A percentile compares a stretch with the other conserved stretches of the same genome.
These are phyloP conservation scores for Brachyrhaphis roseni DNA, from an alignment of 2,797 vertebrate species.

Conservation along the genomic window DNA sequence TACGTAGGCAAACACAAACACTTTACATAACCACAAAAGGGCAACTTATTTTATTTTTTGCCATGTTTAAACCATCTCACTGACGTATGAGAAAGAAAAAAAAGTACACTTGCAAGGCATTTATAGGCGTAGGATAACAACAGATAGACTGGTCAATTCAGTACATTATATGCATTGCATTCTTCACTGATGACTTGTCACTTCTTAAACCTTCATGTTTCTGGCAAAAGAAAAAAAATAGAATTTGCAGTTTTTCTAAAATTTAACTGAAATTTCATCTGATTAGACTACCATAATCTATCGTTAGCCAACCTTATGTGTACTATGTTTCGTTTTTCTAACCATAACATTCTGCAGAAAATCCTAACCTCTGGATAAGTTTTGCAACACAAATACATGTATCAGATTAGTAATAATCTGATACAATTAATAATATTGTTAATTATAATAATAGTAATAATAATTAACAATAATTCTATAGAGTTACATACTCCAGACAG, in stretches of 20 bases:
- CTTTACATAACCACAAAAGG: background rate
- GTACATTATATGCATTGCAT: background rate
- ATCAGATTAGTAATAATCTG: too few species aligned
- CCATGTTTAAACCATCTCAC: background rate
- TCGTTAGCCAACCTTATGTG: background rate
- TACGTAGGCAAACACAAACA: background rate
- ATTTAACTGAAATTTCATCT: background rate
- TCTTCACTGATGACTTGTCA: background rate
- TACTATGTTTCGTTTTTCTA: background rate
- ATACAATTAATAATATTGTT: too few species aligned
- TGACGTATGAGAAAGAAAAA: background rate
- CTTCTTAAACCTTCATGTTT: background rate
- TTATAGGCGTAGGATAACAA: background rate
- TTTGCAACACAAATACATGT: background rate
- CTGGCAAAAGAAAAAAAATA: background rate
- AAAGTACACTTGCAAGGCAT: background rate
- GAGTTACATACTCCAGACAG: background rate
- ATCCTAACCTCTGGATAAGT: background rate
- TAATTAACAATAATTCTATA: background rate
- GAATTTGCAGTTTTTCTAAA: background rate
- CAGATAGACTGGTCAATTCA: background rate
- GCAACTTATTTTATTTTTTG: background rate
- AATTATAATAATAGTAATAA: too few species aligned
- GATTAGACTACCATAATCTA: background rate
- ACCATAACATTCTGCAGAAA: background rate